These are phyloP conservation scores for Amblyopsis hoosieri DNA, from an alignment of 2,797 vertebrate genomes.

Conservation along the genomic window DNA sequence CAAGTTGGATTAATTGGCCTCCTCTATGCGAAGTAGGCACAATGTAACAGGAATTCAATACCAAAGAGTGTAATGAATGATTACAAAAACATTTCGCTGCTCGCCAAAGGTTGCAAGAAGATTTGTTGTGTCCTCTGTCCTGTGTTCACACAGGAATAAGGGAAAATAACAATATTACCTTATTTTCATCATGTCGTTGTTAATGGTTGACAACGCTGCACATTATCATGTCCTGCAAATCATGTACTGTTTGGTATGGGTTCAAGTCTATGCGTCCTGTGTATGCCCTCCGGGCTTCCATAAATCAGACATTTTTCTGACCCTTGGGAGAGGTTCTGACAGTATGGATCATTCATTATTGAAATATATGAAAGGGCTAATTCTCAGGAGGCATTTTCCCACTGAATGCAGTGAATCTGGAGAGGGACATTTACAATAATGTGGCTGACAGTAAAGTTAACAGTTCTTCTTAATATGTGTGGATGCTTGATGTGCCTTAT, in stretches of 20 bases:
- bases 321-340: slow-evolving; percentile 59
- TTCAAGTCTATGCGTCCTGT: slow-evolving; percentile 53
- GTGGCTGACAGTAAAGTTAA: slow-evolving; percentile 35
- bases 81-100: slow-evolving; percentile 73
- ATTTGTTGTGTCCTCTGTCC: slow-evolving; percentile 36
- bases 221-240: slow-evolving; percentile 56
- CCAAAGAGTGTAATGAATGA: slow-evolving; percentile 71
- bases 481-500: too few species aligned
- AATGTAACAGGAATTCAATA: slow-evolving; percentile 76
- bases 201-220: slow-evolving; percentile 52
- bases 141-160: neutral
- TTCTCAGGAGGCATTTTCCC: slow-evolving; percentile 54
- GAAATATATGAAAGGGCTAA: slow-evolving; percentile 63
- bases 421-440: slow-evolving; percentile 59
- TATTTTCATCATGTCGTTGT: slow-evolving; percentile 57
- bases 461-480: too few species aligned
- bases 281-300: slow-evolving; percentile 68
- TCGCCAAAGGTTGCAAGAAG: slow-evolving; percentile 55
- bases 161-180: slow-evolving; percentile 5
- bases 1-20: slow-evolving; percentile 79
- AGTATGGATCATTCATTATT: slow-evolving; percentile 75
- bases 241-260: slow-evolving; percentile 16
- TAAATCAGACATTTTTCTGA: slow-evolving; percentile 66
- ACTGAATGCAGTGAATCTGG: slow-evolving; percentile 55
- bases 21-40: slow-evolving; percentile 74